Evolutionary conservation across 2,888 invertebrate genomes (phyloP).

Genomic region (Leptarthrus brevirostris): DNA sequence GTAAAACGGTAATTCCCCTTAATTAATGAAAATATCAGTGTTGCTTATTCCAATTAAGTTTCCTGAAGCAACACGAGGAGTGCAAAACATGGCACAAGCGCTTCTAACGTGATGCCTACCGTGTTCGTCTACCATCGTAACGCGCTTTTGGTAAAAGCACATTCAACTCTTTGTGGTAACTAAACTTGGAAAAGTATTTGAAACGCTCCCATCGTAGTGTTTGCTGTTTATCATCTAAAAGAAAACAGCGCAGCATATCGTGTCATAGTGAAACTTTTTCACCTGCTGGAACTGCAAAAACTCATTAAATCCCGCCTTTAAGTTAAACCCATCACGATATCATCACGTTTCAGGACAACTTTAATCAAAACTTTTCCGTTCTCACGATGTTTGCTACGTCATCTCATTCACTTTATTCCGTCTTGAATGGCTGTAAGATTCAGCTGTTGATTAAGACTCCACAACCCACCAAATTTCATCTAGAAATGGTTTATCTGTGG

Average conservation of each 20-base stretch:
- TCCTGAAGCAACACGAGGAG: not conserved
- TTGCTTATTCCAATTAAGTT: slow-evolving; percentile 19
- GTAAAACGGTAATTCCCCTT: not conserved
- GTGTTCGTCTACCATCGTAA: not conserved
- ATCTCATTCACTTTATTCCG: slow-evolving; percentile 22
- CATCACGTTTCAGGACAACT: slow-evolving; percentile 39
- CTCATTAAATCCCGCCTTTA: slow-evolving; percentile 36
- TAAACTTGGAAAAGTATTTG: slow-evolving; percentile 16
- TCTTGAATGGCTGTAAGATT: slow-evolving; percentile 18
- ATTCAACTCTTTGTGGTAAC: not conserved
- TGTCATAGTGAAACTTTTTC: slow-evolving; percentile 9
- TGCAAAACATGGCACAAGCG: not conserved
- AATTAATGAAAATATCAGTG: slow-evolving; percentile 23
- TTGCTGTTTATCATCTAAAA: no score
- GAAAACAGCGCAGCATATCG: not conserved
- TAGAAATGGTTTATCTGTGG: slow-evolving; percentile 21
- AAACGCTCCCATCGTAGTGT: not conserved
- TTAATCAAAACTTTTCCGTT: slow-evolving; percentile 44
- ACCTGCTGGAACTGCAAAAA: slow-evolving; percentile 23
- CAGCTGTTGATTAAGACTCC: slow-evolving; percentile 35
- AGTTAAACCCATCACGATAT: slow-evolving; percentile 41
- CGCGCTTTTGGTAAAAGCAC: not conserved
- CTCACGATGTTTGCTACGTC: slow-evolving; percentile 36
- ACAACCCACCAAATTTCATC: slow-evolving; percentile 33
- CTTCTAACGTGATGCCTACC: not conserved